These are phyloP conservation scores for Lasioglossum morio DNA, from an alignment of 2,888 invertebrate genomes.

Conservation along the genomic window DNA sequence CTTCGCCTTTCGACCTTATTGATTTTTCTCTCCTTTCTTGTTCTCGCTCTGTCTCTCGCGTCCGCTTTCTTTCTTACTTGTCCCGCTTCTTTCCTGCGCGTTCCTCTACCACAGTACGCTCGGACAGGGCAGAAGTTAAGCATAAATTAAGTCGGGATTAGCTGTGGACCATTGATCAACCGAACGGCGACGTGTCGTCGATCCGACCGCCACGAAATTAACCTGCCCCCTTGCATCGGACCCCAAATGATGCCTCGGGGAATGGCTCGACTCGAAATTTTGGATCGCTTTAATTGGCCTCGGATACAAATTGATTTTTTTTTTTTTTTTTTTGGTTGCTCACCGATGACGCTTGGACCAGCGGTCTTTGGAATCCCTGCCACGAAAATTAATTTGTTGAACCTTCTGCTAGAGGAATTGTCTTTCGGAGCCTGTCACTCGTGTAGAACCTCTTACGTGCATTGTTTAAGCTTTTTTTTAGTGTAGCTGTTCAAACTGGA, in stretches of 20 bases:
- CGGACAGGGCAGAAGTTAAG: slow-evolving; percentile 25
- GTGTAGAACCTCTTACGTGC: background rate
- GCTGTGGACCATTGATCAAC: slow-evolving; percentile 40
- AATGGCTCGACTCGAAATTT: slow-evolving; percentile 4
- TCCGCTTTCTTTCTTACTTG: background rate
- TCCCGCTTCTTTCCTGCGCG: background rate
- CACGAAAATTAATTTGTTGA: background rate
- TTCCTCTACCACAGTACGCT: background rate
- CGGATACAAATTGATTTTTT: slow-evolving; percentile 10
- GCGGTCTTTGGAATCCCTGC: background rate
- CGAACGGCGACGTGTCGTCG: slow-evolving; percentile 8
- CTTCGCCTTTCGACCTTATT: slow-evolving; percentile 63
- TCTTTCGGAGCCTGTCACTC: background rate
- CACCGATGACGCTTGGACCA: background rate
- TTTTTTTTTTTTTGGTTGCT: background rate
- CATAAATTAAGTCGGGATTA: slow-evolving; percentile 47
- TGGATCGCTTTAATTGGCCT: background rate
- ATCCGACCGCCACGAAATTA: background rate
- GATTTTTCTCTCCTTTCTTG: slow-evolving; percentile 54
- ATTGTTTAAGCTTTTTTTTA: background rate
- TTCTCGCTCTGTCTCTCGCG: slow-evolving; percentile 33
- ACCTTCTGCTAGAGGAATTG: background rate
- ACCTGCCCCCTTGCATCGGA: background rate
- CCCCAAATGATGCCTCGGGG: background rate
- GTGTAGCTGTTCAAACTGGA: background rate